A percentile compares a stretch with the other conserved stretches of the same genome.
These are phyloP conservation scores for Taenaris catops DNA, from an alignment of 2,888 invertebrate species.

Conservation along the genomic window DNA sequence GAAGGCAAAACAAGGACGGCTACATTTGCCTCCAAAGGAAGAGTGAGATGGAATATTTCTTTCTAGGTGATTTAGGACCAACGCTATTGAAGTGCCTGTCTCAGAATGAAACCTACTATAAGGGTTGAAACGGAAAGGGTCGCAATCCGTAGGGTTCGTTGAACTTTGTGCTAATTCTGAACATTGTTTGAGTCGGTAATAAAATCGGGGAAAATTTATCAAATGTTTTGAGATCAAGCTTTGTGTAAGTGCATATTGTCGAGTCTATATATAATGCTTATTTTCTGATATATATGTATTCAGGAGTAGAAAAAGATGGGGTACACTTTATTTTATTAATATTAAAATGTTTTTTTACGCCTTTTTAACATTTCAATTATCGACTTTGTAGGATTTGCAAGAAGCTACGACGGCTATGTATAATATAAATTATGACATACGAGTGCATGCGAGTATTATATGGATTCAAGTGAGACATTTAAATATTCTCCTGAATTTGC, in stretches of 20 bases:
- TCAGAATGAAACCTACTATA: conserved; percentile 30
- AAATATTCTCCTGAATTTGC: no score
- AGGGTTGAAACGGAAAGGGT: conserved; percentile 25
- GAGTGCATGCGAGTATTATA: no score
- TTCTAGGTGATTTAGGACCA: conserved; percentile 12
- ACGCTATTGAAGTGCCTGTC: conserved; percentile 8
- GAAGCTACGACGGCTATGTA: no score
- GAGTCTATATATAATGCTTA: no score
- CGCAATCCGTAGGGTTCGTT: conserved; percentile 39
- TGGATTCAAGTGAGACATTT: no score
- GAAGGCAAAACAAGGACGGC: conserved; percentile 11
- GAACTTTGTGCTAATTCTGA: conserved; percentile 56
- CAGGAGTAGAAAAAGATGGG: no score
- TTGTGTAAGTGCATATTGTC: neutral
- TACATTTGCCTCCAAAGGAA: conserved; percentile 4
- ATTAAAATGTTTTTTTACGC: no score
- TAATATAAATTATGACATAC: no score
- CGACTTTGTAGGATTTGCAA: no score
- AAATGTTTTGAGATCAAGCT: neutral
- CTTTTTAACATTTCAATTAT: no score
- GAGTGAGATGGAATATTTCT: conserved; percentile 17
- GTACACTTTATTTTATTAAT: no score
- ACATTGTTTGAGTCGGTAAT: conserved; percentile 15
- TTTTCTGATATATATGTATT: no score
- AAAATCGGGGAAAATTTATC: conserved; percentile 7